Conservation (phyloP, 2,888 invertebrate genomes). For the Trimorus sp. region DNA sequence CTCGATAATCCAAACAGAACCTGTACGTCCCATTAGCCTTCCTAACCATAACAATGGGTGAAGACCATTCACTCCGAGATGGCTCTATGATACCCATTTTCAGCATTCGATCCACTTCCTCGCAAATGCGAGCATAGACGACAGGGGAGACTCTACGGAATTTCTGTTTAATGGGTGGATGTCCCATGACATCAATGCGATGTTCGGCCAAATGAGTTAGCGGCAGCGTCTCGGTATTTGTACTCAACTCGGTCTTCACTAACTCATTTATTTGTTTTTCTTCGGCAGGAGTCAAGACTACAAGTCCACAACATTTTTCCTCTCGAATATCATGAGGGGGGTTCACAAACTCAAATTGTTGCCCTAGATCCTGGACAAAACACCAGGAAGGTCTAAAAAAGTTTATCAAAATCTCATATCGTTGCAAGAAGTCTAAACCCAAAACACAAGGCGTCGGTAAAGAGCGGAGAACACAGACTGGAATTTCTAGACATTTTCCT, state of each 20-base stretch:
- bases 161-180: conserved; percentile 24
- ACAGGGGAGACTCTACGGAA: conserved; percentile 32
- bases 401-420: not conserved
- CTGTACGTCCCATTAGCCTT: conserved; percentile 70
- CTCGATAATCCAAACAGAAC: conserved; percentile 71
- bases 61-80: conserved; percentile 66
- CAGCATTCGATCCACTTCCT: conserved; percentile 73
- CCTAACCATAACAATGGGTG: conserved; percentile 70
- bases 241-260: not conserved
- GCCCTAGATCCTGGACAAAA: not conserved
- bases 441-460: not conserved
- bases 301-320: no score
- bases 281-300: no score
- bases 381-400: not conserved
- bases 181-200: conserved; percentile 18
- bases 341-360: no score
- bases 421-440: not conserved
- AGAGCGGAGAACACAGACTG: not conserved
- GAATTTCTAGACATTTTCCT: not conserved
- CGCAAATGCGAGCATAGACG: conserved; percentile 16
- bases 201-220: conserved; percentile 1
- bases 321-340: no score
- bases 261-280: not conserved
- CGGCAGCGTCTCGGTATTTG: not conserved
- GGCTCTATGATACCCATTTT: conserved; percentile 67